phyloP scores from a whole-genome alignment of 2,113 vertebrate species.

The Pardalotus punctatus region DNA sequence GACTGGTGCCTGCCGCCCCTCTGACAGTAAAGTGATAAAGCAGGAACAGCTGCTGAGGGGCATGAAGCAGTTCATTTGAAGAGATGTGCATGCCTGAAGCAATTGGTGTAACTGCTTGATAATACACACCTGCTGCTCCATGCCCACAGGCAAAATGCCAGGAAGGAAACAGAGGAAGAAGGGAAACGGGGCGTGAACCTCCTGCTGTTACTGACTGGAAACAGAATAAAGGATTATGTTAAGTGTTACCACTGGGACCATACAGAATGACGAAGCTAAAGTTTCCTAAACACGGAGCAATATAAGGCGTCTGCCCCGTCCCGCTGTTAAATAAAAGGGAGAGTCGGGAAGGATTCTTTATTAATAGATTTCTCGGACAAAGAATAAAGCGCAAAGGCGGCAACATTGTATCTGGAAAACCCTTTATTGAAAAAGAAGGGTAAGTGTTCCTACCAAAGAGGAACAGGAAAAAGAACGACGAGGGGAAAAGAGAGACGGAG shows the following conservation, averaged over 20 bases:
- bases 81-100: neutral
- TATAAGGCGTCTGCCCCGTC: no score
- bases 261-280: neutral
- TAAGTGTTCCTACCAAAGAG: no score
- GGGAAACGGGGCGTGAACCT: neutral
- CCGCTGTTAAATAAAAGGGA: no score
- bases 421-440: no score
- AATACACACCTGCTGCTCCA: neutral
- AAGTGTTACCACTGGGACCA: neutral
- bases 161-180: neutral
- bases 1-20: neutral
- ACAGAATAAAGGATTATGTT: neutral
- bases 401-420: no score
- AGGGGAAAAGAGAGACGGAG: no score
- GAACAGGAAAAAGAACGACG: no score
- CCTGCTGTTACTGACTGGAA: neutral
- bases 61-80: neutral
- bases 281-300: neutral
- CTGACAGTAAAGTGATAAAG: neutral
- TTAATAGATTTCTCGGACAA: no score
- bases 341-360: no score
- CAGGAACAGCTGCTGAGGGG: constrained; percentile 19
- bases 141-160: neutral
- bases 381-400: no score
- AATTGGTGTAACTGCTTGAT: neutral